These are phyloP conservation scores for Lontra canadensis DNA, from an alignment of 2,113 vertebrate species.

Conservation along the genomic window DNA sequence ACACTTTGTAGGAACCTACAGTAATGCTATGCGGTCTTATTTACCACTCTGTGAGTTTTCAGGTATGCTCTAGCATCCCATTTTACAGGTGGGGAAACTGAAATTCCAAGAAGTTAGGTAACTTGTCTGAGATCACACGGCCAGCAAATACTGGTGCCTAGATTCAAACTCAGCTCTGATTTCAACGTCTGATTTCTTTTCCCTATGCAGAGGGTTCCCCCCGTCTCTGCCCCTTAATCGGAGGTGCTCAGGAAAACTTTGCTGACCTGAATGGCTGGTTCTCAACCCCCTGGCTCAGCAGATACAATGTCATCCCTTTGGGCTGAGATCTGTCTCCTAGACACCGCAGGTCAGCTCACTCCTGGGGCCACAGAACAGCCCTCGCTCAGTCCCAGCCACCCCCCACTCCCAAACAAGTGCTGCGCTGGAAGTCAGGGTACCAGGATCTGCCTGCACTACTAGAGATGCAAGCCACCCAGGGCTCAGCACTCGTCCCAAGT, in stretches of 20 bases:
- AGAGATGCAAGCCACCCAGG: background rate
- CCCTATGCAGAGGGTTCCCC: background rate
- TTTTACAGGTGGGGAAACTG: background rate
- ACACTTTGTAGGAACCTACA: background rate
- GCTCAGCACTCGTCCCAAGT: background rate
- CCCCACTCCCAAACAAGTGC: background rate
- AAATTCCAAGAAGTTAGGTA: background rate
- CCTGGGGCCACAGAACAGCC: background rate
- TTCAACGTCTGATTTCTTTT: background rate
- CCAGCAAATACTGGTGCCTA: background rate
- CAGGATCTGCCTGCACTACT: background rate
- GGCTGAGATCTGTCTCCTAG: background rate
- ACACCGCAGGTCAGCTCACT: background rate
- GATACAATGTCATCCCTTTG: background rate
- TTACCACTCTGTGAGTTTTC: background rate
- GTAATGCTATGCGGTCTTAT: background rate
- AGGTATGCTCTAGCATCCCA: background rate
- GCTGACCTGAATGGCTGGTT: background rate
- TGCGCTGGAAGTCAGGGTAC: background rate
- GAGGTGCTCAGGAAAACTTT: background rate
- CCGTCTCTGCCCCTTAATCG: background rate
- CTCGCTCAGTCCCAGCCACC: background rate
- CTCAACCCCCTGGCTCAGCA: background rate
- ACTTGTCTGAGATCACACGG: background rate
- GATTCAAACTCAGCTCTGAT: background rate